Evolutionary conservation across 2,113 vertebrate genomes (phyloP).

Genomic region (Glaucomys volans): DNA sequence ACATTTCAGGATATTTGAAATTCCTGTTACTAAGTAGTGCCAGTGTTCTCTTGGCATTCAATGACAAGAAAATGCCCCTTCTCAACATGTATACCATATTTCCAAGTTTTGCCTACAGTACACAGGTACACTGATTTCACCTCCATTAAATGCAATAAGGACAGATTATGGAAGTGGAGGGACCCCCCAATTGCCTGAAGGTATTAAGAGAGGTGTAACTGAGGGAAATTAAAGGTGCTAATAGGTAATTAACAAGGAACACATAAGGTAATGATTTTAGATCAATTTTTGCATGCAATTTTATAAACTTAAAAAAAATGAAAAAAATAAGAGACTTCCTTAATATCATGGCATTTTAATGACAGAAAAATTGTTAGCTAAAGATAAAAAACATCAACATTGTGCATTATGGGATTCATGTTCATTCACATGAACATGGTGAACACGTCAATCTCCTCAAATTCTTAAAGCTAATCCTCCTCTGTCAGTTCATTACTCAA

Average conservation of each 20-base stretch:
- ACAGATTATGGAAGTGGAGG: not conserved
- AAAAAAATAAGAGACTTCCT: not conserved
- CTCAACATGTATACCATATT: not conserved
- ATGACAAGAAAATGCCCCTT: not conserved
- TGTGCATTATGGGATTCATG: not conserved
- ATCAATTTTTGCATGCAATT: not conserved
- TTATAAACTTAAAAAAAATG: not conserved
- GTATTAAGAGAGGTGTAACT: not conserved
- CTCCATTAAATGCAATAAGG: not conserved
- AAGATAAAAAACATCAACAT: not conserved
- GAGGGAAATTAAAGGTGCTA: not conserved
- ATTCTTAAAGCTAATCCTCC: not conserved
- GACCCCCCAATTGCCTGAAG: not conserved
- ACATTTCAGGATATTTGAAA: not conserved
- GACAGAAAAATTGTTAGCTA: not conserved
- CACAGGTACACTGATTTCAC: not conserved
- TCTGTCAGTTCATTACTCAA: not conserved
- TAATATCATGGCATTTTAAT: not conserved
- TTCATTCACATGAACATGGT: not conserved
- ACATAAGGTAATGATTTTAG: not conserved
- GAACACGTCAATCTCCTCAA: not conserved
- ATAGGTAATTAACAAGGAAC: not conserved
- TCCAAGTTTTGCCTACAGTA: not conserved
- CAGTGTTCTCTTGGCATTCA: not conserved
- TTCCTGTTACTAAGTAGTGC: not conserved